A percentile compares a stretch with the other conserved stretches of the same genome.
Conservation (phyloP, 2,888 invertebrate species). For the Petrophora chlorosata region DNA sequence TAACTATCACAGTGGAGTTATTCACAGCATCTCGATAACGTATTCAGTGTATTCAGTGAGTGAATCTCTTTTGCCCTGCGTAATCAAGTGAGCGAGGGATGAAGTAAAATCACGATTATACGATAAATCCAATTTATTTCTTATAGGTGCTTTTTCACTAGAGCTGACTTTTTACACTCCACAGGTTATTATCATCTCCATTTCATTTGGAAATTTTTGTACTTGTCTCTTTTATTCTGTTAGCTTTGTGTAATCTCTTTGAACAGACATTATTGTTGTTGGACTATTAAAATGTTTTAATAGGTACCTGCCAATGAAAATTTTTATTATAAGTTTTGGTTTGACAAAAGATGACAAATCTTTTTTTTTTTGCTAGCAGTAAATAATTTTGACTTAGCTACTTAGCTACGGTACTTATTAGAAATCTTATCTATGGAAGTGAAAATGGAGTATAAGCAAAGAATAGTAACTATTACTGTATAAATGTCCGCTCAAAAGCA, state of each 20-base stretch:
- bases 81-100: constrained; percentile 64
- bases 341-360: too few relatives aligned
- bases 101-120: constrained; percentile 66
- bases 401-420: too few relatives aligned
- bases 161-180: constrained; percentile 47
- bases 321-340: too few relatives aligned
- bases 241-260: background rate
- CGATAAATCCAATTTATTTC: constrained; percentile 68
- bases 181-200: constrained; percentile 49
- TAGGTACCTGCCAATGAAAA: too few relatives aligned
- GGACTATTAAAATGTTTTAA: too few relatives aligned
- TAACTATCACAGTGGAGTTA: constrained; percentile 15
- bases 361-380: too few relatives aligned
- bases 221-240: constrained; percentile 5
- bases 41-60: constrained; percentile 58
- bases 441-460: too few relatives aligned
- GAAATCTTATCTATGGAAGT: too few relatives aligned
- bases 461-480: too few relatives aligned
- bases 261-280: too few relatives aligned
- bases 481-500: too few relatives aligned
- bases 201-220: constrained; percentile 44
- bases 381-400: too few relatives aligned
- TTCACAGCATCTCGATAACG: constrained; percentile 45
- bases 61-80: constrained; percentile 54
- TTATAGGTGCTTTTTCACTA: constrained; percentile 51